Base-by-base conservation (phyloP, 2,797 vertebrate genomes). In the Jordanella pulchra region DNA sequence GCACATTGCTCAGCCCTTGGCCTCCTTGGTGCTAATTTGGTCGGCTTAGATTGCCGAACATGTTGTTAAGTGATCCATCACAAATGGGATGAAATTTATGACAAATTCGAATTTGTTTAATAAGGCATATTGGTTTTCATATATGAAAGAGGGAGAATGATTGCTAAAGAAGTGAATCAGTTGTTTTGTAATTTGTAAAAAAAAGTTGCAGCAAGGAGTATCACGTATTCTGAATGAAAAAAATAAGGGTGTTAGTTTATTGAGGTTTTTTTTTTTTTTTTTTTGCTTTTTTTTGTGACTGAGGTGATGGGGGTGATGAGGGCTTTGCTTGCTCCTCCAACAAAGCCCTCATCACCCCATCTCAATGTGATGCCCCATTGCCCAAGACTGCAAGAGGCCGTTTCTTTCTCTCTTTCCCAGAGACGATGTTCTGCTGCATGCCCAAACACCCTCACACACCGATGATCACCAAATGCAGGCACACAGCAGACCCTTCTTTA, bases 81-180 rank as follows among this genome's bases (percentile, higher is more conserved):
- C 89, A 92, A 87, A 91, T 82, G 85, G 81, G 80, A 83, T 77
- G 76, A 84, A 89, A 94, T 94, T 93, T 94, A 94, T 91, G 89
- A 90, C 85, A 87, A 89, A 93, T 91, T 85, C 76, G 72, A 66
- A 92, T 93, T 92, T 78, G 80, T 85, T 89, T 92, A 93, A 94
- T 89, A 83, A 91, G 81, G 64, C 30, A 32, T 79, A 45, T 64
- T 84, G 68, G 39, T 55, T 77, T 88, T 32, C 58, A 82, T n/a
- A 74, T 78, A 61, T 51, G 4, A 18, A 39, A 48, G 21, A 48
- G 44, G 30, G 0, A n/a, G 60, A 35, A 35, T 50, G 45, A 70
- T 12, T 6, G 23, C 78, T 2, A 64, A 50, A 50, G 21, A 42
- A 12, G 0, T 3, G 3, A 70, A n/a, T 9, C 21, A 7, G 32